Evolutionary conservation across 2,113 vertebrate species (phyloP).

Genomic region (Percina caprodes): DNA sequence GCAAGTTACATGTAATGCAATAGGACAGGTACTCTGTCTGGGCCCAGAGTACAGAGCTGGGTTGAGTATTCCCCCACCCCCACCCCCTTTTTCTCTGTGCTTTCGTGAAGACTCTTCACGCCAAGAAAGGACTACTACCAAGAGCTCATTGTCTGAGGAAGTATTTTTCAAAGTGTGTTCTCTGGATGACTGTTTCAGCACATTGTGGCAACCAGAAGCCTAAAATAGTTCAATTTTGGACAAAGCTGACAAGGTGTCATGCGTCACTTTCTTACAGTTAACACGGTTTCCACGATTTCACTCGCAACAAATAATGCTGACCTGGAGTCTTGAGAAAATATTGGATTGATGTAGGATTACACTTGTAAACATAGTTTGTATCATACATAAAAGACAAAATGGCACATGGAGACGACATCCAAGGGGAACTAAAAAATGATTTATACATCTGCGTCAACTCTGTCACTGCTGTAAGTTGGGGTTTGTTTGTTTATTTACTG

Average conservation of each 20-base stretch:
- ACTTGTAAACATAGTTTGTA: conserved; percentile 45
- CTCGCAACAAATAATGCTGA: conserved; percentile 45
- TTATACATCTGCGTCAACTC: conserved; percentile 70
- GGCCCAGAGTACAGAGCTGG: conserved; percentile 71
- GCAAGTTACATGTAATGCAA: conserved; percentile 63
- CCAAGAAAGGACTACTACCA: conserved; percentile 47
- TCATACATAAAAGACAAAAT: conserved; percentile 53
- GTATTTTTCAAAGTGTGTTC: conserved; percentile 57
- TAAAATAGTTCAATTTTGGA: conserved; percentile 59
- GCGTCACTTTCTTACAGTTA: conserved; percentile 31
- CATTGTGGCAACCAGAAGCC: conserved; percentile 43
- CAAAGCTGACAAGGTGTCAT: conserved; percentile 19
- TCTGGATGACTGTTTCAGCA: conserved; percentile 35
- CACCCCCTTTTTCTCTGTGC: conserved; percentile 15
- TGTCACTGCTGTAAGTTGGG: conserved; percentile 87
- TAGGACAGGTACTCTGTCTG: conserved; percentile 69
- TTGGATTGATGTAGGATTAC: conserved; percentile 54
- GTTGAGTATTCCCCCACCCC: conserved; percentile 66
- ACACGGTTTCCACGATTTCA: conserved; percentile 61
- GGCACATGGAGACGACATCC: conserved; percentile 41
- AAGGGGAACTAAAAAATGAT: conserved; percentile 59
- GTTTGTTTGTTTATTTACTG: conserved; percentile 81
- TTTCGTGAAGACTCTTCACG: conserved; percentile 48
- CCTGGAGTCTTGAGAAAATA: conserved; percentile 51
- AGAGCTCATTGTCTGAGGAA: conserved; percentile 59